Conservation (phyloP, 2,888 invertebrate genomes). For the Tolmerus cingulatus region DNA sequence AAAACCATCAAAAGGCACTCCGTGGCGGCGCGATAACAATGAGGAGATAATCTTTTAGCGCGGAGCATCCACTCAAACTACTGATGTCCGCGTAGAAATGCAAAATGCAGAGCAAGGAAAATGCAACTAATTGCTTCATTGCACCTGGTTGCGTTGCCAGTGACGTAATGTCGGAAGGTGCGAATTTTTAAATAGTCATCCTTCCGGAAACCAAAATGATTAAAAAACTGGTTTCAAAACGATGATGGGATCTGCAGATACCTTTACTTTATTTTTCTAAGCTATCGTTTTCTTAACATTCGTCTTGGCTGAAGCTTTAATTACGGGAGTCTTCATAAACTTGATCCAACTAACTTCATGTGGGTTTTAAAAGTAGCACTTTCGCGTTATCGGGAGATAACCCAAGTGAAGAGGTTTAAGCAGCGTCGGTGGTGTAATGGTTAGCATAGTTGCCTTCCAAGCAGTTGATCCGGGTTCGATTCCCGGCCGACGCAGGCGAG, state of each 20-base stretch:
- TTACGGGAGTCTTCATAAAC: not conserved
- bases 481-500: constrained; percentile 18
- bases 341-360: not conserved
- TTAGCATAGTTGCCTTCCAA: constrained; percentile 42
- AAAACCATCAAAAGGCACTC: constrained; percentile 15
- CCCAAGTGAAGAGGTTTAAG: not conserved
- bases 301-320: not conserved
- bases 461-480: constrained; percentile 40
- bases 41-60: constrained; percentile 22
- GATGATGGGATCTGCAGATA: not conserved
- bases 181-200: not conserved
- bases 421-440: constrained; percentile 44
- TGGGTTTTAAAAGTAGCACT: not conserved
- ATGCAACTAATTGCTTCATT: constrained; percentile 16
- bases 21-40: constrained; percentile 15
- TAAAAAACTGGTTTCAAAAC: not conserved
- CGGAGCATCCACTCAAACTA: not conserved
- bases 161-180: not conserved
- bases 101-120: not conserved
- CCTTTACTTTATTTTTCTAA: not conserved
- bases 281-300: not conserved
- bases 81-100: not conserved
- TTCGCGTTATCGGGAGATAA: not conserved
- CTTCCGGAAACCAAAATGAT: not conserved
- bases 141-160: not conserved